phyloP scores from a whole-genome alignment of 2,888 invertebrate genomes.

The Eupelmus urozonus region DNA sequence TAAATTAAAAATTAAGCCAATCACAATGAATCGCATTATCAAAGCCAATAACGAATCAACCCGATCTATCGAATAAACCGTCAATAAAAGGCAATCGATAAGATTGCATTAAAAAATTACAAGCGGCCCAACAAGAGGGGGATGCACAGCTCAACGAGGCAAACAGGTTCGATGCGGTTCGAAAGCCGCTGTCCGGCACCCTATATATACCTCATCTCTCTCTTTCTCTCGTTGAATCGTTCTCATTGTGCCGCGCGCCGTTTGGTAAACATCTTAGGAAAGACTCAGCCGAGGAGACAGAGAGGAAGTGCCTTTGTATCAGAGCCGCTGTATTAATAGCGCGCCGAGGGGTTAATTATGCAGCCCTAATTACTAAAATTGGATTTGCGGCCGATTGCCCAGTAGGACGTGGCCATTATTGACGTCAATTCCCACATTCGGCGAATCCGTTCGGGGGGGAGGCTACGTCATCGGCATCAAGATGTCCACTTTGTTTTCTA shows the following conservation, averaged over 20 bases:
- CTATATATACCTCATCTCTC: neutral
- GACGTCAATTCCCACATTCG: slow-evolving; percentile 67
- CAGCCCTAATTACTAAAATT: slow-evolving; percentile 69
- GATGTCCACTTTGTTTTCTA: too few relatives aligned
- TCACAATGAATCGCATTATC: slow-evolving; percentile 40
- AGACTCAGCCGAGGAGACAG: neutral
- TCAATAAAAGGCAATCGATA: neutral
- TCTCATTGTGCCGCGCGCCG: neutral
- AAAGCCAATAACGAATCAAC: too few relatives aligned
- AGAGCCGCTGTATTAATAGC: too few relatives aligned
- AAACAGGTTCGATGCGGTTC: slow-evolving; percentile 27
- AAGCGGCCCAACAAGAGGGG: neutral
- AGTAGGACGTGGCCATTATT: slow-evolving; percentile 70
- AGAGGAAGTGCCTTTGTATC: too few relatives aligned
- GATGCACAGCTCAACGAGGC: too few relatives aligned
- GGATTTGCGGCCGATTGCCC: slow-evolving; percentile 69
- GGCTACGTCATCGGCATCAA: too few relatives aligned
- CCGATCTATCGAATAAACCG: slow-evolving; percentile 59
- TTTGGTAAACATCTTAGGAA: neutral
- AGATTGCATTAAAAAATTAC: slow-evolving; percentile 8
- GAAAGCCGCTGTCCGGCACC: neutral
- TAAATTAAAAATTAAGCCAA: too few relatives aligned
- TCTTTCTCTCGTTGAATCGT: neutral
- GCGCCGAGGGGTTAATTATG: slow-evolving; percentile 56
- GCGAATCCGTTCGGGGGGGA: too few relatives aligned